Evolutionary conservation across 2,113 vertebrate genomes (phyloP), one percentile per base, ranked within the genome.

Genomic region (Nothobranchius furzeri): DNA sequence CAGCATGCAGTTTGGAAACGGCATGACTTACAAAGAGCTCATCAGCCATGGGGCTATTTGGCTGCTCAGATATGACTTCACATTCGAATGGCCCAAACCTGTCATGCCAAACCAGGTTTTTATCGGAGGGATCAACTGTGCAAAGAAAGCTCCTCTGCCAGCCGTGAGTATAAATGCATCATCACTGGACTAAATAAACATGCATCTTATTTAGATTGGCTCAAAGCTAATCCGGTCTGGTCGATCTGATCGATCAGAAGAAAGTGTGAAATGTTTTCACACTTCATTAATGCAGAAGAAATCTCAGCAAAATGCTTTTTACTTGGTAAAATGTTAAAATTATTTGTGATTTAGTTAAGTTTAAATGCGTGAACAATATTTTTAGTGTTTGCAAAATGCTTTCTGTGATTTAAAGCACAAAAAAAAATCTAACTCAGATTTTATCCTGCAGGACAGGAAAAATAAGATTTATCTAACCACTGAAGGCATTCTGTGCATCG

Each of bases 41-140:
- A 37, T 96, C 0, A 73, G 93, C 49, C 72, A 81, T 0, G 93
- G 75, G 0, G 93, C 95, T 0, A 12, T 99, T 49, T 96, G 92
- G 94, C 92, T 97, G 30, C 67, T 95, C 70, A 91, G 94, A 81
- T 84, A 85, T 0, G 95, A 98, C 73, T 97, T 96, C 69, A 75
- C 78, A n/a, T 87, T 96, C 13, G 93, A 97, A 12, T 95, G 88
- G 68, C 94, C 95, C 0, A 91, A 2, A 51, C 96, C 97, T 0
- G 0, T 94, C 30, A 94, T 98, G 95, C 95, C 95, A 60, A 98
- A 96, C 66, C 88, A 94, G 88, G 42, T 95, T 75, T 90, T 90
- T 0, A 90, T 95, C 1, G 94, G 93, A 24, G 94, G 93, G 9
- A 91, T 93, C 86, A 95, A 92, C 67, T 95, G 93, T 86, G 81